A percentile compares a stretch with the other conserved stretches of the same genome.
These are phyloP conservation scores for Neolamprologus hecqui DNA, from an alignment of 2,113 vertebrate species.

Conservation along the genomic window DNA sequence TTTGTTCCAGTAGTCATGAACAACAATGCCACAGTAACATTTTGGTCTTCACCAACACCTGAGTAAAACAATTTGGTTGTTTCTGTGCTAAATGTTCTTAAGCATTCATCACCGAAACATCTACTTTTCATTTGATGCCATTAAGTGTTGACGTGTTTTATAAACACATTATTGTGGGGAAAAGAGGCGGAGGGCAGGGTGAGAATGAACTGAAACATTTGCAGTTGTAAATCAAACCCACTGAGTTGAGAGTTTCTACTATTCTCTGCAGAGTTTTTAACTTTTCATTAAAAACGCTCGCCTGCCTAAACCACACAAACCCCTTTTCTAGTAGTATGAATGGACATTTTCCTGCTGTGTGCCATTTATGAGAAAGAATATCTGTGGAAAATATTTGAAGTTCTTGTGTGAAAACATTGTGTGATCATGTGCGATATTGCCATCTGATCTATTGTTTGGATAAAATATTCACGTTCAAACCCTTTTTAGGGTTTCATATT, in stretches of 20 bases:
- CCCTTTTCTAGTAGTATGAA: neutral
- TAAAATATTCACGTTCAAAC: neutral
- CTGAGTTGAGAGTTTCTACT: neutral
- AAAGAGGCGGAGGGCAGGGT: neutral
- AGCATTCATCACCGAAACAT: neutral
- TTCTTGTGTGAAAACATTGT: neutral
- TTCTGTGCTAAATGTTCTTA: neutral
- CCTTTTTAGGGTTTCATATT: neutral
- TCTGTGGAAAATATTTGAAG: neutral
- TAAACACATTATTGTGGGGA: neutral
- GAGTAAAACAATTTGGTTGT: neutral
- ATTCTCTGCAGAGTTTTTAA: neutral
- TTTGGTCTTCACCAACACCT: neutral
- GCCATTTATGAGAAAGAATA: neutral
- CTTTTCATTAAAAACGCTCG: neutral
- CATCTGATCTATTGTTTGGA: neutral
- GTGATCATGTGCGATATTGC: neutral
- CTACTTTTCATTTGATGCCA: neutral
- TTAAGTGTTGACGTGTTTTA: neutral
- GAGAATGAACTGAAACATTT: neutral
- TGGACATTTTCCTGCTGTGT: neutral
- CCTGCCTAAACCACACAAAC: neutral
- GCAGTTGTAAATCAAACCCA: fast-evolving
- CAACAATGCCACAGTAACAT: neutral
- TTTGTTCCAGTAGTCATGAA: neutral